Evolutionary conservation across 2,113 vertebrate species (phyloP).

Genomic region (Thalassarche chlororhynchos): DNA sequence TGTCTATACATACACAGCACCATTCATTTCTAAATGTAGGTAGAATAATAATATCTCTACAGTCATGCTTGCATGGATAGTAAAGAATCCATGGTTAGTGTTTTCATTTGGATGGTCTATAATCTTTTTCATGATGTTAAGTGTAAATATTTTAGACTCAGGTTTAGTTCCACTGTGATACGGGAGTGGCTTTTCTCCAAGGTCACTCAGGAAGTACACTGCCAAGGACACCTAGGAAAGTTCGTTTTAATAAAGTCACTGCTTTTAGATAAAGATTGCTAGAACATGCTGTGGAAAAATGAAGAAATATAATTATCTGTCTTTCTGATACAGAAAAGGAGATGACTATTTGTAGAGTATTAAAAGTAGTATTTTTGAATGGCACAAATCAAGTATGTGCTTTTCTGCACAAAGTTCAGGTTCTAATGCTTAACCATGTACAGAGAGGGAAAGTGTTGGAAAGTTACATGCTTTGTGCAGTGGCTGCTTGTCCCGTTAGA

Average conservation of each 20-base stretch:
- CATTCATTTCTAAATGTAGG: background rate
- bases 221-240: background rate
- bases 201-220: background rate
- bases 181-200: background rate
- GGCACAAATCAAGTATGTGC: background rate
- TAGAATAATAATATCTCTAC: background rate
- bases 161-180: background rate
- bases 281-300: background rate
- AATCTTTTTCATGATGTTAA: background rate
- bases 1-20: background rate
- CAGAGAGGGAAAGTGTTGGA: background rate
- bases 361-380: background rate
- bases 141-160: background rate
- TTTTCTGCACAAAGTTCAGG: background rate
- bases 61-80: background rate
- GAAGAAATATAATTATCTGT: background rate
- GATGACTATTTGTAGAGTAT: background rate
- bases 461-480: background rate
- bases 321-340: background rate
- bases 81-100: background rate
- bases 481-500: background rate
- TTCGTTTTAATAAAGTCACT: background rate
- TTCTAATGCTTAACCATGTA: background rate
- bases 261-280: background rate
- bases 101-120: background rate